phyloP scores from a whole-genome alignment of 2,888 invertebrate genomes.

The Stratiomys singularior region DNA sequence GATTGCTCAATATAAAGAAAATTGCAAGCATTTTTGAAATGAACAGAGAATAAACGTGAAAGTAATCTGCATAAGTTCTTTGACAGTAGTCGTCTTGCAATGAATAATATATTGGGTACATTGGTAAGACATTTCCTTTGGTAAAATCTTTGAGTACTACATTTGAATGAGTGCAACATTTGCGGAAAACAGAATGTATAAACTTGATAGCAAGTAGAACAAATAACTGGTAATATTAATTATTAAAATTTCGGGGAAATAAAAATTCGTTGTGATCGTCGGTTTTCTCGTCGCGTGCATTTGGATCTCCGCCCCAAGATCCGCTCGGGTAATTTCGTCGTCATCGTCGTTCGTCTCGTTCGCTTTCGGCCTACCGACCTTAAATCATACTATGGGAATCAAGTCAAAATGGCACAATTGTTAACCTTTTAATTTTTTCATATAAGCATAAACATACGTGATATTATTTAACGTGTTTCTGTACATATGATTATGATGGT shows the following conservation, averaged over 20 bases:
- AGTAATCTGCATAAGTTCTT: too few species aligned
- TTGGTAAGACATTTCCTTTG: neutral
- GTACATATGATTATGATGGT: neutral
- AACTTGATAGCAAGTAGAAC: constrained; percentile 37
- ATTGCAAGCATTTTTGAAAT: too few species aligned
- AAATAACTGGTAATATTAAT: constrained; percentile 34
- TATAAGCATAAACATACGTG: neutral
- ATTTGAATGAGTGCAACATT: too few species aligned
- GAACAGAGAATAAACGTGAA: too few species aligned
- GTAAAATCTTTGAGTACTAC: too few species aligned
- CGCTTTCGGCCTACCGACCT: constrained; percentile 55
- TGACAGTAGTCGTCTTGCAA: neutral
- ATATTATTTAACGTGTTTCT: neutral
- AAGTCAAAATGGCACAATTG: constrained; percentile 17
- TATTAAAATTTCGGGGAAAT: constrained; percentile 38
- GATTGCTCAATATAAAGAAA: neutral
- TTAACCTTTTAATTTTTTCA: neutral
- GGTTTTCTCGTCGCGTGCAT: constrained; percentile 58
- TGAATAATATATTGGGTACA: neutral
- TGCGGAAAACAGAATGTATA: neutral
- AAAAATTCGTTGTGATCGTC: constrained; percentile 59
- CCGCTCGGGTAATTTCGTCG: constrained; percentile 54
- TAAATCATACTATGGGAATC: constrained; percentile 43
- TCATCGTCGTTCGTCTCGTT: constrained; percentile 52
- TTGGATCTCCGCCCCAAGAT: constrained; percentile 64